Evolutionary conservation across 2,797 vertebrate species (phyloP), one percentile per base, ranked within the genome.

Genomic region (Anguilla anguilla): DNA sequence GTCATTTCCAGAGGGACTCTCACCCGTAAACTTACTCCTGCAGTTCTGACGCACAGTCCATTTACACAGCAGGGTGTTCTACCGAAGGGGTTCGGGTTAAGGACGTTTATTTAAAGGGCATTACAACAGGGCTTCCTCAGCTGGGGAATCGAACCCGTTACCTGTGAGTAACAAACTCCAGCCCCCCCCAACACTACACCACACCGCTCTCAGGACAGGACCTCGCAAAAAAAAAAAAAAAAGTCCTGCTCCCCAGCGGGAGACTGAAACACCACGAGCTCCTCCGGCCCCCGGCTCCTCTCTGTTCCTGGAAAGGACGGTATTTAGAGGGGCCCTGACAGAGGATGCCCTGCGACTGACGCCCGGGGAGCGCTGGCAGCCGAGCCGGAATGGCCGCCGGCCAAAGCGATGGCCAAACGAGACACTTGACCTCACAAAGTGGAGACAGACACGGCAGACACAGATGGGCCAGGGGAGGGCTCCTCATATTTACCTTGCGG

Each of bases 261-360:
- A 94, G 69, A 28, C 93, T 95, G 92, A 93, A 95, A 94, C 95
- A 95, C 92, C 94, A 92, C 86, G 91, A 89, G 90, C 93, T 88
- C 94, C 95, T 95, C 94, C 93, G 94, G 94, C 22, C 28, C 69
- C 25, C 91, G 90, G 91, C 91, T 93, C 28, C 91, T 94, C 94
- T 96, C 95, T 93, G 95, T 96, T 96, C 95, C 96, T 5, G 96
- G 94, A 94, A 94, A 94, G 94, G 94, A 94, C 88, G 90, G 51
- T 90, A 94, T 97, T 95, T 96, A 95, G 96, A 96, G 92, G 67
- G 69, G 90, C 89, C 87, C 93, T 90, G 92, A 94, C 92, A 93
- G 92, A 92, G 92, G 88, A 72, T 88, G 88, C 89, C 91, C 90
- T 91, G 91, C 91, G 90, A 92, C 90, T 89, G 85, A 87, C 61